Evolutionary conservation across 2,797 vertebrate species (phyloP), one percentile per base, ranked within the genome.

Genomic region (Poeciliopsis gracilis): DNA sequence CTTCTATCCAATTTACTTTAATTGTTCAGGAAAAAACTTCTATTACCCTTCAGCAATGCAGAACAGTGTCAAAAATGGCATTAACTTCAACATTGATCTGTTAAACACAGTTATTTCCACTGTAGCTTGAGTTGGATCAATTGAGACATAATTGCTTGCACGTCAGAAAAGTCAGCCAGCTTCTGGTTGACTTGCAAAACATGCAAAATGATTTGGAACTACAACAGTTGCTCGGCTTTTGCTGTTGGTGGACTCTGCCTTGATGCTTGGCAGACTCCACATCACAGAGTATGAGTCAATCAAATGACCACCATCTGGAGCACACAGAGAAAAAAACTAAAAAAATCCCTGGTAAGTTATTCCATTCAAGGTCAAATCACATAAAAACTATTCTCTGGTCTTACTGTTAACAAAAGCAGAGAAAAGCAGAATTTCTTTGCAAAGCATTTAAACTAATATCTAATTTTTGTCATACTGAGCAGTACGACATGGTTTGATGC

Each of bases 291-390:
- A 20, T 7, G 30, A 33, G 59, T 63, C 59, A 33, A 61, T 61
- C 28, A 63, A 63, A 63, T 33, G 30, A 63, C 59, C 30, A 63
- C 59, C 59, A 63, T 63, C 30, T 63, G 59, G 59, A 63, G 59
- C 59, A 33, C 28, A 33, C 59, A 63, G 30, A 63, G 30, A 5
- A 10, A 53, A 49, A 5, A 25, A 53, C 36, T 36, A 0, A 38
- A 16, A 33, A 36, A 36, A 18, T 33, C 59, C 59, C 15, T 18
- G 30, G 59, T 9, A 18, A 61, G 59, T 33, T 36, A 33, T 18
- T 63, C 15, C 59, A 36, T 6, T 63, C 15, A 33, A 33, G 33
- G 30, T 18, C 3, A 63, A 63, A 63, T 30, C 30, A 30, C 16
- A 63, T 23, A 63, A 36, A 63, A 28, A 61, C n/a, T 33, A 33